A percentile compares a stretch with the other conserved stretches of the same genome.
Conservation (phyloP, 1,140 invertebrate species). For the Nephila pilipes region DNA sequence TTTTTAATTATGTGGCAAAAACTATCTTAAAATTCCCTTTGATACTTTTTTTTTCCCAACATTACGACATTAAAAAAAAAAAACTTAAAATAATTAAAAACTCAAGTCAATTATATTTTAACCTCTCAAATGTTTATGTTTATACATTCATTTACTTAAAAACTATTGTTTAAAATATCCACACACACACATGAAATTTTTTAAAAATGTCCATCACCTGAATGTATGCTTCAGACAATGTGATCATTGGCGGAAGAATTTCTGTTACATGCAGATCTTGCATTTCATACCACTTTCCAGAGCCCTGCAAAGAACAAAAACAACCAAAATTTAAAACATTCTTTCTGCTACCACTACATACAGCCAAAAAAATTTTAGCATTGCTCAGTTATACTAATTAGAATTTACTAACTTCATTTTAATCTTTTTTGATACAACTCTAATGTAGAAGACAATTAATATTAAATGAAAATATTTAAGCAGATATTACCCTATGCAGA, state of each 20-base stretch:
- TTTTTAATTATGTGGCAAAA: no score
- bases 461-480: neutral
- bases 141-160: neutral
- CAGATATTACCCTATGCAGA: slow-evolving; percentile 90
- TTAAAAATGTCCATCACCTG: slow-evolving; percentile 84
- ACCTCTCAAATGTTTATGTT: no score
- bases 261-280: slow-evolving; percentile 99
- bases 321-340: neutral
- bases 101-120: neutral
- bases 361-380: neutral
- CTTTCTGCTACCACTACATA: neutral
- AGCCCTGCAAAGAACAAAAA: slow-evolving; percentile 82
- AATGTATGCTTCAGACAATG: slow-evolving; percentile 98
- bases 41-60: no score
- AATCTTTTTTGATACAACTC: no score
- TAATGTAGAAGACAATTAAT: no score
- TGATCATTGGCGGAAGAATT: slow-evolving; percentile 99
- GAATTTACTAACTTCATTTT: no score
- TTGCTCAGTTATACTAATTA: no score
- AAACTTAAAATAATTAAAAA: neutral
- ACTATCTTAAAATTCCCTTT: no score
- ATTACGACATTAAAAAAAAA: neutral
- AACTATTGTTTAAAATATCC: neutral
- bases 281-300: slow-evolving; percentile 94
- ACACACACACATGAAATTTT: neutral